phyloP scores from a whole-genome alignment of 2,113 vertebrate species.

The Myanophis thanlyinensis region DNA sequence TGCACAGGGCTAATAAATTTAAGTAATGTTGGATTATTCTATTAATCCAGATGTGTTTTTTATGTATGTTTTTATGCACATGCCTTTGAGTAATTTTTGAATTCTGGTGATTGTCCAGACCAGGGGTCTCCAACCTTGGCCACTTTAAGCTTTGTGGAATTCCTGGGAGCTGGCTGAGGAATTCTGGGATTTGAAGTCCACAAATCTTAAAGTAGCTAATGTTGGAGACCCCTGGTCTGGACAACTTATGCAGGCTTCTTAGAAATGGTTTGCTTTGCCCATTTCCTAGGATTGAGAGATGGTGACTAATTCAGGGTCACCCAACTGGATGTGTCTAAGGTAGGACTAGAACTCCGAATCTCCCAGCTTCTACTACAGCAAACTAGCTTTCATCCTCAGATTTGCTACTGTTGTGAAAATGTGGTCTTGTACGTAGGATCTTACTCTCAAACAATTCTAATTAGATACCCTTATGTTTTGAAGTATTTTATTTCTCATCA shows the following conservation, averaged over 20 bases:
- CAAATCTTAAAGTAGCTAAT: no score
- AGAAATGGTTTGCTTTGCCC: not conserved
- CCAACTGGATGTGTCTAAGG: not conserved
- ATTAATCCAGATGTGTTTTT: not conserved
- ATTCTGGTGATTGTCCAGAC: no score
- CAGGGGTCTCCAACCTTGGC: no score
- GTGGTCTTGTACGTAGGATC: not conserved
- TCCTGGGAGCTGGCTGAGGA: no score
- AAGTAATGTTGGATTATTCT: not conserved
- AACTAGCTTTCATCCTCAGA: not conserved
- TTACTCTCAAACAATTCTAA: not conserved
- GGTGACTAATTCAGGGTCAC: not conserved
- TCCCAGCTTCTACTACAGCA: not conserved
- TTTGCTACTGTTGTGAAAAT: not conserved
- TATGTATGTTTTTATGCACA: not conserved
- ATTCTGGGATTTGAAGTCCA: no score
- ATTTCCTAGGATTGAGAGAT: not conserved
- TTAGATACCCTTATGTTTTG: not conserved
- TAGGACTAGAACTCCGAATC: not conserved
- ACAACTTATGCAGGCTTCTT: not conserved
- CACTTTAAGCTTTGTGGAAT: no score
- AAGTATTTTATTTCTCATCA: not conserved
- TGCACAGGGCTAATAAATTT: not conserved
- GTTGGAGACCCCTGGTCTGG: no score
- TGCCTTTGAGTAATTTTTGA: not conserved